A percentile compares a stretch with the other conserved stretches of the same genome.
Conservation (phyloP, 2,797 vertebrate genomes). For the Xenentodon cancila region DNA sequence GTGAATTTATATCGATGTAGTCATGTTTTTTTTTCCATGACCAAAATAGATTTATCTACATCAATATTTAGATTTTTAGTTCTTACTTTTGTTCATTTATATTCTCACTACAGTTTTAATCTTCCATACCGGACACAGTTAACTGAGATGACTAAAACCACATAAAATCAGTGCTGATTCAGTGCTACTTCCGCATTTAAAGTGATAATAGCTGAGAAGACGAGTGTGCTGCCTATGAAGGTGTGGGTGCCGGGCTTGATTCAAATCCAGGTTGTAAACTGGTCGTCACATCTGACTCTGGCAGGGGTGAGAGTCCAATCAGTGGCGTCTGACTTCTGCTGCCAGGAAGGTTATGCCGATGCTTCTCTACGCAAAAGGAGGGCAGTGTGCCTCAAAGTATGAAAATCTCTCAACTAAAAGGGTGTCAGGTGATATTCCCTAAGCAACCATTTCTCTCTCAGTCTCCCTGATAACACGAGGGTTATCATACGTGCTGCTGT, state of each 20-base stretch:
- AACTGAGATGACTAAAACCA: neutral
- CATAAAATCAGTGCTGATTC: constrained; percentile 7
- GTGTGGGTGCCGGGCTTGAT: constrained; percentile 24
- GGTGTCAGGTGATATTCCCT: constrained; percentile 63
- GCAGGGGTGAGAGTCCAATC: constrained; percentile 38
- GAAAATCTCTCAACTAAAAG: constrained; percentile 51
- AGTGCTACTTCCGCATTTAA: neutral
- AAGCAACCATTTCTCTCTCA: constrained; percentile 43
- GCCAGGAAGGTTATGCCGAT: constrained; percentile 16
- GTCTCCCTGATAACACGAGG: constrained; percentile 61
- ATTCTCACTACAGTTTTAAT: neutral
- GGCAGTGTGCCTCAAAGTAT: constrained; percentile 28
- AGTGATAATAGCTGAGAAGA: neutral
- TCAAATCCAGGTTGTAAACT: constrained; percentile 36
- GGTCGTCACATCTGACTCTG: constrained; percentile 41
- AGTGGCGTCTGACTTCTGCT: constrained; percentile 23
- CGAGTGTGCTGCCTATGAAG: constrained; percentile 15
- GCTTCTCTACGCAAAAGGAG: constrained; percentile 24
- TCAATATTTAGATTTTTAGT: neutral
- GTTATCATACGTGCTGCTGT: constrained; percentile 71
- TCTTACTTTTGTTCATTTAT: neutral
- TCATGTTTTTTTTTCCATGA: no score
- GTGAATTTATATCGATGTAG: no score
- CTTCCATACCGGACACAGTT: neutral
- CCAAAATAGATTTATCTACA: no score